phyloP scores from a whole-genome alignment of 1,140 invertebrate species.

The Lanistes nyassanus region DNA sequence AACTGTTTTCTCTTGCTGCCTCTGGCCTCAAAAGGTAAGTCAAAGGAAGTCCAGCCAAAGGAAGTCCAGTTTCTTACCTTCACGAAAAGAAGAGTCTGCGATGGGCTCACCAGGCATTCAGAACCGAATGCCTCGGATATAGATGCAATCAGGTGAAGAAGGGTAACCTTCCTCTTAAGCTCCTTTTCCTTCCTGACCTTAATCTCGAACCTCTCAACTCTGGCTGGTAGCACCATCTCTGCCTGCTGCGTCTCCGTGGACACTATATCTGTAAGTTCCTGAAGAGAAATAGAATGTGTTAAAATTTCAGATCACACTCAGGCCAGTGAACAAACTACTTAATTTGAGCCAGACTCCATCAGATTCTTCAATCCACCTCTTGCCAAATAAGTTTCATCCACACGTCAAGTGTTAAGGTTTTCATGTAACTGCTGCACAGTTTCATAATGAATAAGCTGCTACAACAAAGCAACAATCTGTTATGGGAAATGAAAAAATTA shows the following conservation, averaged over 20 bases:
- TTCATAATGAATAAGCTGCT: neutral
- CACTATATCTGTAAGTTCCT: conserved; percentile 45
- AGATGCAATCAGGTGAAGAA: conserved; percentile 46
- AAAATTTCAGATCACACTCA: no score
- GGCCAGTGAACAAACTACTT: no score
- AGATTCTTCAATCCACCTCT: no score
- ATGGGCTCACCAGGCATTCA: conserved; percentile 41
- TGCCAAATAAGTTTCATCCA: no score
- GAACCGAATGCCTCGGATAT: conserved; percentile 54
- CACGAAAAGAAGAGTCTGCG: conserved; percentile 53
- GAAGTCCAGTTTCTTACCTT: conserved; percentile 34
- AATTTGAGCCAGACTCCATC: no score
- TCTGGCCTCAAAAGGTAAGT: no score
- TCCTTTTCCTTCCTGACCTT: conserved; percentile 12
- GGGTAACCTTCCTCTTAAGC: conserved; percentile 34
- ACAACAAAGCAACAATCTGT: no score
- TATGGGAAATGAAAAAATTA: no score
- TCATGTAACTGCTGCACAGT: neutral
- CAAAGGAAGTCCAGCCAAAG: no score
- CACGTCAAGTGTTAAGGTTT: neutral
- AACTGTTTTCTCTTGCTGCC: no score
- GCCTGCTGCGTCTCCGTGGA: conserved; percentile 22
- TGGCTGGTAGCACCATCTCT: conserved; percentile 5
- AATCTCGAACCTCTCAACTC: conserved; percentile 15
- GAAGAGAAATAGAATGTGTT: no score